Evolutionary conservation across 2,113 vertebrate species (phyloP).

Genomic region (Colaptes auratus): DNA sequence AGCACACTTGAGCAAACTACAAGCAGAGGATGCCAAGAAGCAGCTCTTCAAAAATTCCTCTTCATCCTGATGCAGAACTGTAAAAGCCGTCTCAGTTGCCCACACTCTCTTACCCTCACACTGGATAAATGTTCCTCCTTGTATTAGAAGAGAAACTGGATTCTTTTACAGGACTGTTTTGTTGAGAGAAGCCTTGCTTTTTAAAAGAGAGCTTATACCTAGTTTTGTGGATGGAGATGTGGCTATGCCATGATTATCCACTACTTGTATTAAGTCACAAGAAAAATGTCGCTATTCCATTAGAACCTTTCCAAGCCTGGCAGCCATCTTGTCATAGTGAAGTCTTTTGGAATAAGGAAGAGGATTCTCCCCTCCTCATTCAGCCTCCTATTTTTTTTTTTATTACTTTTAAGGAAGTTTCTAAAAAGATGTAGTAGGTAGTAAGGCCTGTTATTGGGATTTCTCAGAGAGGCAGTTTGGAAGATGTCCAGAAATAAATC

Average conservation of each 20-base stretch:
- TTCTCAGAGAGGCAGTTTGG: not conserved
- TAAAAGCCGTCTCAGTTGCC: not conserved
- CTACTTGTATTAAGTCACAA: not conserved
- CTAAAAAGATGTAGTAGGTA: not conserved
- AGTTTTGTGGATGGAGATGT: not conserved
- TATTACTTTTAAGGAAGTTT: not conserved
- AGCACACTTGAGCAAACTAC: not conserved
- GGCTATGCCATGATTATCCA: accelerated
- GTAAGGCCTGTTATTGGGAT: not conserved
- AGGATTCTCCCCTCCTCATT: not conserved
- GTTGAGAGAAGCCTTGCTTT: not conserved
- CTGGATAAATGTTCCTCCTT: not conserved
- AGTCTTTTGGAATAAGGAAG: not conserved
- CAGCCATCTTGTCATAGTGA: not conserved
- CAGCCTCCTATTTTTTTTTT: not conserved
- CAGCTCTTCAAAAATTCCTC: not conserved
- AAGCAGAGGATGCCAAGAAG: not conserved
- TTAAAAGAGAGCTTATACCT: not conserved
- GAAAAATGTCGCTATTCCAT: not conserved
- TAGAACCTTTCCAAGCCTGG: not conserved
- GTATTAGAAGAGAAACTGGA: not conserved
- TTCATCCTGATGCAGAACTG: not conserved
- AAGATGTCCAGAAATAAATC: not conserved
- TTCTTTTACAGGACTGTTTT: not conserved
- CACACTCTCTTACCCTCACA: not conserved